Evolutionary conservation across 2,888 invertebrate species (phyloP).

Genomic region (Hyles lineata): DNA sequence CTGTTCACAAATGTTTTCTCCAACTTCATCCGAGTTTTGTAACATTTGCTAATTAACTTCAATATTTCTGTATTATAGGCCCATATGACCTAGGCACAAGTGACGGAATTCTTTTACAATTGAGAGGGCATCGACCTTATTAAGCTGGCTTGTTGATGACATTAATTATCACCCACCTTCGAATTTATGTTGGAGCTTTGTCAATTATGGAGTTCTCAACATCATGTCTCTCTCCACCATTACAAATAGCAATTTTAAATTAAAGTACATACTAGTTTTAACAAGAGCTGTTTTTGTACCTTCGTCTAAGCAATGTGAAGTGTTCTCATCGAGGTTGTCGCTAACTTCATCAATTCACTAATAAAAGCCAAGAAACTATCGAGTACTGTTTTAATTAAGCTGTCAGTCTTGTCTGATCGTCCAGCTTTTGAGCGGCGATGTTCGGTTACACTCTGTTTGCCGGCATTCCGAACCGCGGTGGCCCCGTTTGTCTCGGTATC

Average conservation of each 20-base stretch:
- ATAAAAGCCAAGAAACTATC: conserved; percentile 6
- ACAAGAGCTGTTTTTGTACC: no score
- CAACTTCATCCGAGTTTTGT: neutral
- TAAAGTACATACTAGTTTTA: no score
- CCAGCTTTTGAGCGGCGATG: conserved; percentile 61
- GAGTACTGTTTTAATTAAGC: conserved; percentile 30
- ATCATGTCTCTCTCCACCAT: no score
- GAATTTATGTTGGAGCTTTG: no score
- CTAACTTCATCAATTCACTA: neutral
- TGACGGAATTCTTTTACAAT: no score
- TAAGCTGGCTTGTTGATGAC: no score
- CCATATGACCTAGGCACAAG: no score
- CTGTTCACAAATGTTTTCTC: neutral
- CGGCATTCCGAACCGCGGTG: conserved; percentile 61
- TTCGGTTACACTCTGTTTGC: conserved; percentile 72
- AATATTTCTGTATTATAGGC: neutral
- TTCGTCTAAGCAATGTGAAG: neutral
- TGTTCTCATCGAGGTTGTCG: no score
- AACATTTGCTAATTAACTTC: neutral
- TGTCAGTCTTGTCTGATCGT: conserved; percentile 50
- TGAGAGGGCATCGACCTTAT: no score
- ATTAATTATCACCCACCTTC: no score
- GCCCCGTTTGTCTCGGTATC: conserved; percentile 59
- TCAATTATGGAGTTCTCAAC: no score
- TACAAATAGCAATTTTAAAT: no score